A percentile compares a stretch with the other conserved stretches of the same genome.
phyloP scores from a whole-genome alignment of 2,888 invertebrate species.

The Steinernema hermaphroditum region DNA sequence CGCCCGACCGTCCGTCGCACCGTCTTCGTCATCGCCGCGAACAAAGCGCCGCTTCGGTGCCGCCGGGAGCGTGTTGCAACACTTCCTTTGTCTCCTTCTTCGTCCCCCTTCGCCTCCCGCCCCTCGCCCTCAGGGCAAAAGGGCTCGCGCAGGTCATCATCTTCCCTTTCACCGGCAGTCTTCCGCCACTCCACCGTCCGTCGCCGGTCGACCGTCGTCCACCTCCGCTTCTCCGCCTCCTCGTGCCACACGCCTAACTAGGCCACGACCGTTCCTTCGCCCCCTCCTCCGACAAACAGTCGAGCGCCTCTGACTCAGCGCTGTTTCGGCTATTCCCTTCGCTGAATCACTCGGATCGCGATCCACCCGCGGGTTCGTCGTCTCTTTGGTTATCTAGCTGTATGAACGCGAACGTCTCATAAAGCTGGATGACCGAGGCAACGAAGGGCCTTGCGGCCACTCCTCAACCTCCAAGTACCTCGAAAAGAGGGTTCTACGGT shows the following conservation, averaged over 20 bases:
- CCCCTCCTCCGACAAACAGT: neutral
- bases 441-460: neutral
- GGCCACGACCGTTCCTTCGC: neutral
- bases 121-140: neutral
- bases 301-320: neutral
- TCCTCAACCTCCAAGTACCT: neutral
- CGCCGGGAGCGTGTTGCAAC: neutral
- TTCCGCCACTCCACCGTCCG: neutral
- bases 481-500: neutral
- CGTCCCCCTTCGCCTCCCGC: neutral
- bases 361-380: neutral
- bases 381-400: slow-evolving; percentile 14
- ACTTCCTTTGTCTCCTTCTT: neutral
- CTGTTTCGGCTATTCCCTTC: neutral
- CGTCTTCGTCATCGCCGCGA: neutral
- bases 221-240: no score
- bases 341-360: neutral
- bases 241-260: no score
- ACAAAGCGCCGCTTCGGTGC: neutral
- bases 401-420: slow-evolving; percentile 1
- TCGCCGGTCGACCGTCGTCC: neutral
- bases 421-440: neutral
- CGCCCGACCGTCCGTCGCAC: neutral
- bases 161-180: neutral
- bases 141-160: neutral